Percentiles rank a stretch among this genome's conserved stretches.
Evolutionary conservation across 2,797 vertebrate species (phyloP).

Genomic region (Onychomys arenicola): DNA sequence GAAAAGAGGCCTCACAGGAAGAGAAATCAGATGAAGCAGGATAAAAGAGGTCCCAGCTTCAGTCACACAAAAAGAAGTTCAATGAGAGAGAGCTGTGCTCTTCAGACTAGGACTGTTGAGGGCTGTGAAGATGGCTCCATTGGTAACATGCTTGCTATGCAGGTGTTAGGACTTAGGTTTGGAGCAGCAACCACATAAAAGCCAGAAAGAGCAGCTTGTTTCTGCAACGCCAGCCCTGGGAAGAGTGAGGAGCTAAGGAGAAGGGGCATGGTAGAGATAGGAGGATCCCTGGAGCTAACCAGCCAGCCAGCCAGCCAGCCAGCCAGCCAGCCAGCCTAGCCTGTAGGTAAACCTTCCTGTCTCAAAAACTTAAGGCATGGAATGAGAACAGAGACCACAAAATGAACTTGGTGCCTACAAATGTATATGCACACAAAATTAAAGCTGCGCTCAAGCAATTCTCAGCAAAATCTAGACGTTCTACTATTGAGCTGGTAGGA

Average conservation of each 20-base stretch:
- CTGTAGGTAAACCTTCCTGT: neutral
- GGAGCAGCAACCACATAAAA: neutral
- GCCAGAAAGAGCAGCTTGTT: neutral
- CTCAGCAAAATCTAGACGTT: constrained; percentile 2
- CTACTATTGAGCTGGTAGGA: neutral
- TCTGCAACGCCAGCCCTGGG: neutral
- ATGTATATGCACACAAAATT: neutral
- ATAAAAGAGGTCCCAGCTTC: constrained; percentile 16
- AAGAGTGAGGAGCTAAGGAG: neutral
- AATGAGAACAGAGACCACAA: neutral
- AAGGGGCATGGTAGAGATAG: neutral
- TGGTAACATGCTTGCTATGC: neutral
- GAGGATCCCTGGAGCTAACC: neutral
- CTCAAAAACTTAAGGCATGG: neutral
- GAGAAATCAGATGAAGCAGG: constrained; percentile 12
- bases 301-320: neutral
- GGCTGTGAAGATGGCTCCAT: neutral
- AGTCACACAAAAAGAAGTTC: constrained; percentile 1
- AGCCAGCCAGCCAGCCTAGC: no score
- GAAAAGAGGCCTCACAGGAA: constrained; percentile 32
- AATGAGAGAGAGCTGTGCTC: neutral
- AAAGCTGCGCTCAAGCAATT: neutral
- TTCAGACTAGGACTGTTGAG: neutral
- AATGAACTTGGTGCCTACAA: neutral
- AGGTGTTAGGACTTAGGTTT: neutral